Evolutionary conservation across 2,113 vertebrate genomes (phyloP), one percentile per base, ranked within the genome.

Genomic region (Crypturellus undulatus): DNA sequence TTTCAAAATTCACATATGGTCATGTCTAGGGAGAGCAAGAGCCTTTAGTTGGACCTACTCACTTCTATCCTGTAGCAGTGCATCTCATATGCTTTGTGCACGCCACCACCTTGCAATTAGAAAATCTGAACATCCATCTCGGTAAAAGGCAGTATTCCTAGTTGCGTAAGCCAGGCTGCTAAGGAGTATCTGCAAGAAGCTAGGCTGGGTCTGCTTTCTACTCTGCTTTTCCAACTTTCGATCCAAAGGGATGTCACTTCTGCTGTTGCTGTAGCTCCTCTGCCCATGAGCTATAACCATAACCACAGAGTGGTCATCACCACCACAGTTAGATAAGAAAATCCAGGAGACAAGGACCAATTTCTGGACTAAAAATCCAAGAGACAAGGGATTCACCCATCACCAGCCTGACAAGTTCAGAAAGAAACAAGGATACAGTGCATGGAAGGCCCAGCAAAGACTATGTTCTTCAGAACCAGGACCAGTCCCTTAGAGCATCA

Each of bases 41-140:
- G 28, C 22, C 72, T 38, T 65, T 12, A 30, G 34, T 28, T n/a
- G 59, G n/a, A 32, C 0, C 0, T 5, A 7, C 20, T 30, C 0
- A 0, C 42, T 59, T 42, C 38, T 19, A 1, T 34, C 18, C 30
- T 8, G 3, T 49, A 34, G 22, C 5, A 12, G 13, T 6, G 15
- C 54, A 16, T 30, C 38, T 2, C 40, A 18, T 4, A 6, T 6
- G 5, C 21, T 71, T 47, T 43, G 10, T 13, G 34, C 30, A 40
- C 32, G 62, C 3, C 20, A 43, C 10, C 1, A 2, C 15, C 32
- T 58, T 58, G 28, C 30, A 32, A 18, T 58, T 30, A 32, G 54
- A 58, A 58, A 58, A 32, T 58, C 28, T 32, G 16, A 58, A 32
- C 30, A 30, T 58, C 28, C 16, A 58, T 36, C 25, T 28, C 54